Evolutionary conservation across 2,113 vertebrate genomes (phyloP).

Genomic region (Acanthochromis polyacanthus): DNA sequence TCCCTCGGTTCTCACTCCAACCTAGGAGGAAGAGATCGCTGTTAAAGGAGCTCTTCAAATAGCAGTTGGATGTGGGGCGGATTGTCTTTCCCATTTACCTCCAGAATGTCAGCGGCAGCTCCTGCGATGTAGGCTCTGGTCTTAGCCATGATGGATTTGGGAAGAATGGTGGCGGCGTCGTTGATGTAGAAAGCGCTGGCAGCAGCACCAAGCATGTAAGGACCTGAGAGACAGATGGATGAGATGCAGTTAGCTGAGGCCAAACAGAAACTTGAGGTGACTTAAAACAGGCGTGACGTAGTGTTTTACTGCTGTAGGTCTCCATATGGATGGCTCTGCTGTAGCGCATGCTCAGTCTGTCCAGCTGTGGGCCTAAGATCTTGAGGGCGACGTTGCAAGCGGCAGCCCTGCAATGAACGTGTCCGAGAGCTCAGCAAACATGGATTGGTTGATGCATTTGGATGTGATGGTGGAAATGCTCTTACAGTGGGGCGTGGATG

Average conservation of each 20-base stretch:
- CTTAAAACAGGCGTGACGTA: neutral
- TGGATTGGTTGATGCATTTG: neutral
- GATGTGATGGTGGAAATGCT: neutral
- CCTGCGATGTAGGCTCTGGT: conserved; percentile 83
- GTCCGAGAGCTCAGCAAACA: conserved; percentile 6
- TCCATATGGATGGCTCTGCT: conserved; percentile 83
- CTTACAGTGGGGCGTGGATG: conserved; percentile 84
- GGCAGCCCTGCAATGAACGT: conserved; percentile 81
- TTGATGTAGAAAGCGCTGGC: conserved; percentile 86
- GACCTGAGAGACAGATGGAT: conserved; percentile 67
- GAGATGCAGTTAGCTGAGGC: neutral
- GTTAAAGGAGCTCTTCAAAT: neutral
- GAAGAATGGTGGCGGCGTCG: conserved; percentile 84
- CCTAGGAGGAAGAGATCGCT: conserved; percentile 65
- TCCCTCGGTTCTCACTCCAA: conserved; percentile 86
- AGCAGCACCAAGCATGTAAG: conserved; percentile 86
- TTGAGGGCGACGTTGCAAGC: conserved; percentile 88
- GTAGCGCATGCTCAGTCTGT: conserved; percentile 81
- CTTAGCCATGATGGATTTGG: conserved; percentile 84
- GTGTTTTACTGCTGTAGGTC: conserved; percentile 82
- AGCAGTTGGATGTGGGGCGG: neutral
- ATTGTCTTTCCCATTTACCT: conserved; percentile 74
- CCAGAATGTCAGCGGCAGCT: conserved; percentile 85
- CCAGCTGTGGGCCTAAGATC: conserved; percentile 82
- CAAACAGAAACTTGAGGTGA: neutral